Evolutionary conservation across 2,888 invertebrate species (phyloP), one percentile per base, ranked within the genome.

Genomic region (Apamea sordens): DNA sequence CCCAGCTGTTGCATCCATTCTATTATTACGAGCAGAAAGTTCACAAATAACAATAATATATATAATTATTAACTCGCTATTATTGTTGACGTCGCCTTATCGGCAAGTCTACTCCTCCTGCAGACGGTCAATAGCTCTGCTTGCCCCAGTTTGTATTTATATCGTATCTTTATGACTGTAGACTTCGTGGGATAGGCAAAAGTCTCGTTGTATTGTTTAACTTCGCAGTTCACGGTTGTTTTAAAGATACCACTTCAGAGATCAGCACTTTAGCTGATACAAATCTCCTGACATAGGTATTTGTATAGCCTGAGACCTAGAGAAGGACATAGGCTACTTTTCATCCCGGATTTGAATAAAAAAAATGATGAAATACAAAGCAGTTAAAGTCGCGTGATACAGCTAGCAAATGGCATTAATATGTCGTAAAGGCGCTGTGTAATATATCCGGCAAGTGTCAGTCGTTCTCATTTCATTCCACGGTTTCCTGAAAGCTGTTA

Each of bases 121-220:
- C 21, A 32, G 53, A 79, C 79, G 79, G 86, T 86, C 86, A 84
- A 79, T 75, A 79, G 78, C 83, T 75, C 64, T 73, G 78, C 59
- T 24, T 68, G 74, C 13, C 41, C 78, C 36, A 86, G 41, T 82
- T 86, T n/a, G 68, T 85, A 68, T 68, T 71, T 69, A 68, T 67
- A 71, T 53, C 73, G 44, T 72, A 82, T 67, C 61, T 47, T 75
- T 41, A 84, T 15, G 61, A 68, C 36, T 63, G n/a, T 0, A 41
- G n/a, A 41, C 15, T 56, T 15, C 8, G 7, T 50, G 8, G 53
- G 24, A 36, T 47, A 36, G 11, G 70, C 10, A 77, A 70, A 50
- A 18, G 15, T 41, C 36, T 2, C 32, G 2, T 13, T 56, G 18
- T 11, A 32, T 56, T 24, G 44, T 53, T 47, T n/a, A 32, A 6